Base-by-base conservation (phyloP, 2,113 vertebrate species). In the Leuciscus idus region DNA sequence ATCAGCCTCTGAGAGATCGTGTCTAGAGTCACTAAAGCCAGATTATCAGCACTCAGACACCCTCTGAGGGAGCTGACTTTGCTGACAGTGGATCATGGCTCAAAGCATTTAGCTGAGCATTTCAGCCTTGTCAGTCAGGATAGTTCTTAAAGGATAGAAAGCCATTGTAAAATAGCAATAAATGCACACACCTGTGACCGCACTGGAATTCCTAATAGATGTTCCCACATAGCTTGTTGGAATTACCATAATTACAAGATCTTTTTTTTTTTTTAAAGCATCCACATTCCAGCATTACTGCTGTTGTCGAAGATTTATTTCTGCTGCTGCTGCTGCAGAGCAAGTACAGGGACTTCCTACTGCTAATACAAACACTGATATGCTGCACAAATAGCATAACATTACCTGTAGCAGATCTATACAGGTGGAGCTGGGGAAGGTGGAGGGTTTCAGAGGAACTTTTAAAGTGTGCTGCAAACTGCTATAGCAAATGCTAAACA, bases 31-130 rank as follows among this genome's bases (percentile, higher is more conserved):
- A 46, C 84, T 82, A 81, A 84, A 79, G 19, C 33, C 78, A 26
- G 55, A 81, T 77, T 86, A 75, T 66, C 85, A 84, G 81, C 59
- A 57, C 57, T 72, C 39, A 55, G 83, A 57, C 55, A 72, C 52
- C 61, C 77, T 79, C 52, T n/a, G 33, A 59, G 62, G 52, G 80
- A 88, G 36, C 66, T 30, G 19, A 59, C 48, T 74, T 59, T 84
- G 77, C 80, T 84, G 59, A 64, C 36, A 64, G 59, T 64, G 59
- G 59, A 81, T 81, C 78, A 28, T 5, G 15, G 23, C 39, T 81
- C 23, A 26, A 48, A 28, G 78, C 13, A 48, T 81, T 81, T 81
- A 21, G 59, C 23, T 46, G 6, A 19, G 59, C 39, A 46, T 64
- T 43, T 64, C 78, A 81, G 39, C 19, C 19, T 79, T 61, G 39